Base-by-base conservation (phyloP, 2,113 vertebrate genomes). In the Butorides virescens region DNA sequence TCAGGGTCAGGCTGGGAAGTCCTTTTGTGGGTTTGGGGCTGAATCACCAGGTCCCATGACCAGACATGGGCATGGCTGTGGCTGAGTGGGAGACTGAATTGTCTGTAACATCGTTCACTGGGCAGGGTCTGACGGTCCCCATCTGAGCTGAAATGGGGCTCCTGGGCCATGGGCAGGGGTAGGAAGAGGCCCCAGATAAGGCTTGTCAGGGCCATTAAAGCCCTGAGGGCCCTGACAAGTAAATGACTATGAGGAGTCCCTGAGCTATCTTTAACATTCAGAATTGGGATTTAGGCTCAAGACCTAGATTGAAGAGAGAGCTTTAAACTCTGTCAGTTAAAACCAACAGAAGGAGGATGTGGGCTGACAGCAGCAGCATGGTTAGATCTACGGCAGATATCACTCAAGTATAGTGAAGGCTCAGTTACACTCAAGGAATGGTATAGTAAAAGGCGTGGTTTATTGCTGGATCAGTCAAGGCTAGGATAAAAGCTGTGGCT, bases 101-200 rank as follows among this genome's bases (percentile, higher is more conserved):
- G 32, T 61, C 71, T 50, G 10, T n/a, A 17, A 36, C 8, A 8
- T 29, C 0, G 1, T 53, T 71, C 37, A 21, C 39, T 30, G 37
- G 1, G 11, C 25, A 46, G 19, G 5, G 16, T 49, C 32, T 65
- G n/a, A 59, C 0, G 5, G 44, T 22, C 8, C 5, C 10, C 0
- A 14, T 0, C 1, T 80, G 59, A 58, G 30, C 30, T 78, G 70
- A 74, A 84, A 76, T 37, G 23, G 46, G 34, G 19, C 16, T 66
- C 61, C 36, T 70, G 36, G 15, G 44, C 58, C 11, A 68, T 21
- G 8, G 12, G 36, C 42, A 37, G 9, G 36, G 3, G 32, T 32
- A 2, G 1, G 5, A 9, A 63, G 5, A 37, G 50, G 22, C 15
- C 21, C 13, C 71, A 37, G 25, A 16, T 20, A 11, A 52, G 44